phyloP scores from a whole-genome alignment of 2,113 vertebrate species.

The Diadophis punctatus region DNA sequence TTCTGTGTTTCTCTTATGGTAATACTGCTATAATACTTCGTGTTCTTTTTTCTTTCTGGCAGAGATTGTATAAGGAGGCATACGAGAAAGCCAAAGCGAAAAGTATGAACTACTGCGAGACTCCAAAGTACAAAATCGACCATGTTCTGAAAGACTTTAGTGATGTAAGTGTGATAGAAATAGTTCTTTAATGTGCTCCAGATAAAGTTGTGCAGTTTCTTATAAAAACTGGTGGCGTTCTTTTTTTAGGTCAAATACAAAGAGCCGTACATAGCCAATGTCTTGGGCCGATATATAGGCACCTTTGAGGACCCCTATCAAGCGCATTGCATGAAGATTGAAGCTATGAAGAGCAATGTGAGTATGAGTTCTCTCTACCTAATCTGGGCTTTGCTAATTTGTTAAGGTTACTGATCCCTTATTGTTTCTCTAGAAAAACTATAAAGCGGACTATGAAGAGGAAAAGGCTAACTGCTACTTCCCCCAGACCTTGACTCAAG shows the following conservation, averaged over 20 bases:
- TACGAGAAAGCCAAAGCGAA: slow-evolving; percentile 85
- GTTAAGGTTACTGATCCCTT: not conserved
- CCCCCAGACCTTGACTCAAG: slow-evolving; percentile 92
- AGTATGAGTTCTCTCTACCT: slow-evolving; percentile 37
- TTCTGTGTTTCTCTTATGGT: not conserved
- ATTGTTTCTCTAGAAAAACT: slow-evolving; percentile 77
- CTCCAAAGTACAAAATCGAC: slow-evolving; percentile 92
- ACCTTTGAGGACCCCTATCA: slow-evolving; percentile 87
- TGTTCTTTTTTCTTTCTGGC: slow-evolving; percentile 42
- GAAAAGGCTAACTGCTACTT: slow-evolving; percentile 90
- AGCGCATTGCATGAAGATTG: slow-evolving; percentile 82
- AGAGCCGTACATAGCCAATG: slow-evolving; percentile 82
- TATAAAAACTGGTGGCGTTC: not conserved
- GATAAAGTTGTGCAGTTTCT: not conserved
- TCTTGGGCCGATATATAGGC: slow-evolving; percentile 91
- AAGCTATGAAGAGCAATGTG: slow-evolving; percentile 87
- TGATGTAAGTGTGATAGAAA: slow-evolving; percentile 71
- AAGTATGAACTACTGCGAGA: slow-evolving; percentile 96
- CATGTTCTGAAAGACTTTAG: slow-evolving; percentile 81
- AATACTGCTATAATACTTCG: not conserved
- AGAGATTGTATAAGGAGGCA: slow-evolving; percentile 90
- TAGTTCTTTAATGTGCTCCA: not conserved
- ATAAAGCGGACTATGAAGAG: slow-evolving; percentile 94
- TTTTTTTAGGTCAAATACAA: slow-evolving; percentile 80
- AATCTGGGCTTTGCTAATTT: not conserved